Conservation (phyloP, 64 coral and sea anemone genomes). For the Anthopleura sola region DNA sequence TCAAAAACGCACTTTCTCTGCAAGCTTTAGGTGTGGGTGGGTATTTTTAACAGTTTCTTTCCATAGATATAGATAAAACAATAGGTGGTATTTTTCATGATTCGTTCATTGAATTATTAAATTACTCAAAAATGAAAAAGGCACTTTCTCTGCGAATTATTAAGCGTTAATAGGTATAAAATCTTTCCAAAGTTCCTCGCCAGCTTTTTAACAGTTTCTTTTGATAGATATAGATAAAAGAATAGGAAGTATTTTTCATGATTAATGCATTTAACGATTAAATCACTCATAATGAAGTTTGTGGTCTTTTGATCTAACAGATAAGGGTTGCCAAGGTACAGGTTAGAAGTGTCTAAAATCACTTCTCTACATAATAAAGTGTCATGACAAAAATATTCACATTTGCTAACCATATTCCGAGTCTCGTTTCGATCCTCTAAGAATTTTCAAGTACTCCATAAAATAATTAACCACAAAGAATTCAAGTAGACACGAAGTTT, state of each 20-base stretch:
- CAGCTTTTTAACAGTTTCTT: no score
- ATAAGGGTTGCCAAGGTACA: conserved; percentile 1
- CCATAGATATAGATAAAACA: no score
- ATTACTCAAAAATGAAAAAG: not conserved
- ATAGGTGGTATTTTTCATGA: no score
- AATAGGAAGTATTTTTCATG: not conserved
- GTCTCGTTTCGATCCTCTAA: not conserved
- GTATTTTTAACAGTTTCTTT: no score
- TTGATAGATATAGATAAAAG: not conserved
- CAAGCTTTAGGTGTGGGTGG: no score
- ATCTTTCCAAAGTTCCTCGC: no score
- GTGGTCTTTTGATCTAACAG: conserved; percentile 4
- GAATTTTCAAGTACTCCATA: no score
- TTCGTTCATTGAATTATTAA: no score
- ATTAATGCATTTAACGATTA: conserved; percentile 9
- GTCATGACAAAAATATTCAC: not conserved
- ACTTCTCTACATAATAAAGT: not conserved
- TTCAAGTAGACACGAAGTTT: not conserved
- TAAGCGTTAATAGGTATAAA: no score
- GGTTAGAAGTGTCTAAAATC: not conserved
- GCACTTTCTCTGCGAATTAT: no score
- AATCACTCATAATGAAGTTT: conserved; percentile 4
- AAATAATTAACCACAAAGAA: not conserved
- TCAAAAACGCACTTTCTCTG: no score
- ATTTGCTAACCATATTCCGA: not conserved